Conservation (phyloP, 2,113 vertebrate species). For the Podarcis raffonei region DNA sequence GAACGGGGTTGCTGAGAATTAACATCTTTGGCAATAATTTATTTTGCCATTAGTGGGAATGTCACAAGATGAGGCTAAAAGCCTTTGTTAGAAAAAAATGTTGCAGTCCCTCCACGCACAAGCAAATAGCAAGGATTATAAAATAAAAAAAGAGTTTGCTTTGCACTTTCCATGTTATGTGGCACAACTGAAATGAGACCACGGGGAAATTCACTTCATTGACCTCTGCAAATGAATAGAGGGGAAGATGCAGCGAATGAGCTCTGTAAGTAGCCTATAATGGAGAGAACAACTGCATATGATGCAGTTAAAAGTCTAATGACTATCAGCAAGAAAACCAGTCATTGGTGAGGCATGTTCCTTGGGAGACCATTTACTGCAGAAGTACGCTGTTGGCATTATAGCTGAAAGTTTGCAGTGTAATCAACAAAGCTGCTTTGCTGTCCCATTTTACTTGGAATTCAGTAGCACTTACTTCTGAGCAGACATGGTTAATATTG, state of each 20-base stretch:
- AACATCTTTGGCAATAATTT: not conserved
- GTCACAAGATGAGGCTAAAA: conserved; percentile 3
- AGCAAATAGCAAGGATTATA: not conserved
- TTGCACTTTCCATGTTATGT: not conserved
- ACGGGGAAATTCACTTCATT: conserved; percentile 9
- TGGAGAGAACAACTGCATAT: not conserved
- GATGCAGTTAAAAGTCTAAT: not conserved
- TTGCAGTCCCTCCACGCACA: not conserved
- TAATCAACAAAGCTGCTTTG: not conserved
- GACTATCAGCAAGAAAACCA: not conserved
- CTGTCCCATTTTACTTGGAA: too few relatives aligned
- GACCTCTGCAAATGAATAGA: not conserved
- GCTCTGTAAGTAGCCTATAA: not conserved
- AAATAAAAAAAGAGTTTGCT: not conserved
- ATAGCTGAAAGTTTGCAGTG: not conserved
- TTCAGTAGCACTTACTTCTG: too few relatives aligned
- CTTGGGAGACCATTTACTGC: not conserved
- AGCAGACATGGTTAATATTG: too few relatives aligned
- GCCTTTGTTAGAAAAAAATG: not conserved
- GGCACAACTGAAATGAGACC: not conserved
- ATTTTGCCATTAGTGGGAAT: not conserved
- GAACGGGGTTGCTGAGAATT: not conserved
- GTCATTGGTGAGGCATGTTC: not conserved
- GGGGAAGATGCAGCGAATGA: not conserved
- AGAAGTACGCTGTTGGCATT: not conserved